Evolutionary conservation across 2,888 invertebrate genomes (phyloP), one percentile per base, ranked within the genome.

Genomic region (Lithodes maja): DNA sequence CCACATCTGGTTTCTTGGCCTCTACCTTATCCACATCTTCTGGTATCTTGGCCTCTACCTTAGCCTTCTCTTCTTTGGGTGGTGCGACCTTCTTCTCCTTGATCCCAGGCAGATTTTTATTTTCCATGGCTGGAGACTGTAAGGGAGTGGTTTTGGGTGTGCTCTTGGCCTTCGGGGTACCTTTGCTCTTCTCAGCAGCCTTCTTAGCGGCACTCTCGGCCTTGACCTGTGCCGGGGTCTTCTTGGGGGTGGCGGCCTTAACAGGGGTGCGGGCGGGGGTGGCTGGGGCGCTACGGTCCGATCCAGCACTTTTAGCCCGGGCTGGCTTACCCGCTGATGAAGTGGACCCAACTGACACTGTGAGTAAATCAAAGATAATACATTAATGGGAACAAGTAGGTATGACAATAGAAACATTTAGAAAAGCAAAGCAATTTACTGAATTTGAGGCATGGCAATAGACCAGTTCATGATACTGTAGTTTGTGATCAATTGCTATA

Each of bases 81-180:
- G 87, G 85, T 17, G 93, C 9, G 93, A 53, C 55, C 53, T 90
- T 87, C 75, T 90, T 90, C 49, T 87, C 81, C 54, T 89, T 89
- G 7, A 83, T 17, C 69, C 83, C 79, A 53, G 90, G 87, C 12
- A 90, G 92, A 9, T 94, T 93, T 5, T 93, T 93, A 54, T 93
- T 93, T 91, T 95, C 95, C 49, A 93, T 93, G 5, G 94, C 94
- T 1, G 95, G 95, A 92, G 95, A 95, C 90, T 95, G 95, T 86
- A 95, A 94, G 71, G 95, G 95, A 90, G 95, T 94, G 93, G 93
- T 95, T 94, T 92, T 94, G 7, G 94, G 94, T 15, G 94, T 95
- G 83, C 78, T 50, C 68, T 86, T 87, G 15, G 77, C 71, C 53
- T 86, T 91, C 17, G 86, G 84, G 15, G 91, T 83, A 55, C 81